Evolutionary conservation across 2,888 invertebrate genomes (phyloP).

Genomic region (Pseudococcus longispinus): DNA sequence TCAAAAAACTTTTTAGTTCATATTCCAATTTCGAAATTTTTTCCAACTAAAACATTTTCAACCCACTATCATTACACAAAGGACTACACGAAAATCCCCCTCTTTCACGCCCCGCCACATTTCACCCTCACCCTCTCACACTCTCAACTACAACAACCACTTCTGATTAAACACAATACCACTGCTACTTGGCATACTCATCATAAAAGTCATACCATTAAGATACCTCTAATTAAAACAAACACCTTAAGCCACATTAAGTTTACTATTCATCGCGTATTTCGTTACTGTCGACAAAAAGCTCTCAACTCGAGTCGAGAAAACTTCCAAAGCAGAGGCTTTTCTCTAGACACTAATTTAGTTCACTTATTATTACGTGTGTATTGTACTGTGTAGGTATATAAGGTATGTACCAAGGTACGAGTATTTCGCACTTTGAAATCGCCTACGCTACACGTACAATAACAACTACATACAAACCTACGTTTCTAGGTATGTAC

Average conservation of each 20-base stretch:
- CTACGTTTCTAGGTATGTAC: neutral
- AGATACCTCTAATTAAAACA: constrained; percentile 24
- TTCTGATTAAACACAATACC: neutral
- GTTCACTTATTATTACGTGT: neutral
- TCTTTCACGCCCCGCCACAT: neutral
- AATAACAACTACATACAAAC: too few relatives aligned
- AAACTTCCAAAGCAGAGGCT: neutral
- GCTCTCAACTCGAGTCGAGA: neutral
- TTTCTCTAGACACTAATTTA: neutral
- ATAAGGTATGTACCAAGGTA: neutral
- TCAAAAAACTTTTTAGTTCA: too few relatives aligned
- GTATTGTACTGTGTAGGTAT: neutral
- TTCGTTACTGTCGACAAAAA: neutral
- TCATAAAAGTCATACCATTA: constrained; percentile 19
- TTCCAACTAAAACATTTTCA: too few relatives aligned
- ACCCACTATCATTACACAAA: too few relatives aligned
- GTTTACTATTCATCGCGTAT: neutral
- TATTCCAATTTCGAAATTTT: too few relatives aligned
- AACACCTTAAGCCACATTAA: constrained; percentile 15
- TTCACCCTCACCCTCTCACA: neutral
- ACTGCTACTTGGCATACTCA: neutral
- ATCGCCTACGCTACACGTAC: too few relatives aligned
- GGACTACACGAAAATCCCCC: neutral
- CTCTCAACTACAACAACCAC: neutral
- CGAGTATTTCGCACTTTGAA: neutral